Evolutionary conservation across 1,140 invertebrate genomes (phyloP).

Genomic region (Drosophila ficusphila): DNA sequence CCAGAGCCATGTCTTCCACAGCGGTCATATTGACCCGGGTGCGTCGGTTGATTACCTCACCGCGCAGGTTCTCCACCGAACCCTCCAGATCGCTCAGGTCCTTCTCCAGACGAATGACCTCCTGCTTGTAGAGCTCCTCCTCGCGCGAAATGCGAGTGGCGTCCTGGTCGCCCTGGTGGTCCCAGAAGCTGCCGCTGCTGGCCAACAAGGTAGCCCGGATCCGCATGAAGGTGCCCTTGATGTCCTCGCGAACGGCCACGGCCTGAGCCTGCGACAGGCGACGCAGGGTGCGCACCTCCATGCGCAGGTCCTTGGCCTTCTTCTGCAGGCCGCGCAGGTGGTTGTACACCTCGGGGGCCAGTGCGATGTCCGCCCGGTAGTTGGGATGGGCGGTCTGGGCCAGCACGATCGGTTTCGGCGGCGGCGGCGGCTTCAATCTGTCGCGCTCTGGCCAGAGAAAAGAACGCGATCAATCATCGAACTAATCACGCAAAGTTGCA

Average conservation of each 20-base stretch:
- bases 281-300: conserved; percentile 93
- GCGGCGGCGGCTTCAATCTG: conserved; percentile 92
- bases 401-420: conserved; percentile 92
- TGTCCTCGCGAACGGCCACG: conserved; percentile 94
- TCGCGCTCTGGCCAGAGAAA: conserved; percentile 87
- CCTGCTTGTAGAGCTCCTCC: conserved; percentile 95
- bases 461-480: no score
- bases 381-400: conserved; percentile 85
- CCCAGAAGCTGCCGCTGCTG: conserved; percentile 87
- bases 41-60: conserved; percentile 97
- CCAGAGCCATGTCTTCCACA: conserved; percentile 97
- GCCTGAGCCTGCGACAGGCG: conserved; percentile 96
- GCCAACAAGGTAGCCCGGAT: conserved; percentile 89
- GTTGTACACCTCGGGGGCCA: conserved; percentile 94
- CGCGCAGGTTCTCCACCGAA: conserved; percentile 96
- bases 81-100: conserved; percentile 97
- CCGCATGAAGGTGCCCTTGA: conserved; percentile 94
- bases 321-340: conserved; percentile 93
- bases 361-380: conserved; percentile 87
- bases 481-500: no score
- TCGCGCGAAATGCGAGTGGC: conserved; percentile 88
- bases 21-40: conserved; percentile 98
- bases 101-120: conserved; percentile 95
- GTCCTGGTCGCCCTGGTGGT: conserved; percentile 85
- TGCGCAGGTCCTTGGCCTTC: conserved; percentile 94